These are phyloP conservation scores for Apodemia zela DNA, from an alignment of 2,888 invertebrate species.

Conservation along the genomic window DNA sequence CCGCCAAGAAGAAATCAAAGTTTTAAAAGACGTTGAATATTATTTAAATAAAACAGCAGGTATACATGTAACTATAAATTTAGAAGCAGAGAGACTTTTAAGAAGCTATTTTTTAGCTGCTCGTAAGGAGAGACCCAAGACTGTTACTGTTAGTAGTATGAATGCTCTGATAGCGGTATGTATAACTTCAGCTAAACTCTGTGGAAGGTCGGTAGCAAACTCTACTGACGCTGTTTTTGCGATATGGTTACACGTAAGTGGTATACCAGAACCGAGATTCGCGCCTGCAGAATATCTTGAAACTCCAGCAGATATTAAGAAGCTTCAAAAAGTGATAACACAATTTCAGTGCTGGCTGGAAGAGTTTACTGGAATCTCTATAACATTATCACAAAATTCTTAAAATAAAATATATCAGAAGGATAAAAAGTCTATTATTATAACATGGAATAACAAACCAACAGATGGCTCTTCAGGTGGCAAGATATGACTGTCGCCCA, in stretches of 20 bases:
- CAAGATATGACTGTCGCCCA: no score
- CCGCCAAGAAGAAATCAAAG: conserved; percentile 46
- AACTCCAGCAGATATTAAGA: conserved; percentile 54
- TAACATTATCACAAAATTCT: neutral
- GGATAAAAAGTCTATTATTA: neutral
- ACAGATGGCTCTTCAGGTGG: no score
- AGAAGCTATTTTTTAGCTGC: conserved; percentile 62
- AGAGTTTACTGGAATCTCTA: conserved; percentile 47
- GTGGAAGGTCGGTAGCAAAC: conserved; percentile 51
- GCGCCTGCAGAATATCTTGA: conserved; percentile 65
- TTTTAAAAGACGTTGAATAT: conserved; percentile 45
- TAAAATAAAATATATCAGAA: neutral
- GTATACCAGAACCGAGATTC: conserved; percentile 58
- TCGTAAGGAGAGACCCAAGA: conserved; percentile 52
- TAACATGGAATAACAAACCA: no score
- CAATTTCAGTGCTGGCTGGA: conserved; percentile 61
- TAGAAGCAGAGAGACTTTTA: conserved; percentile 48
- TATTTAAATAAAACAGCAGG: conserved; percentile 60
- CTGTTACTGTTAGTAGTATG: conserved; percentile 57
- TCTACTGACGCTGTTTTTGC: conserved; percentile 65
- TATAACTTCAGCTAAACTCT: conserved; percentile 58
- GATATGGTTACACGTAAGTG: conserved; percentile 66
- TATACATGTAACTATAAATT: conserved; percentile 48
- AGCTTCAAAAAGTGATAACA: conserved; percentile 51
- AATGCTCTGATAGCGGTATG: conserved; percentile 51